Percentiles rank a stretch among this genome's conserved stretches.
Evolutionary conservation across 2,797 vertebrate species (phyloP).

Genomic region (Streptopelia turtur): DNA sequence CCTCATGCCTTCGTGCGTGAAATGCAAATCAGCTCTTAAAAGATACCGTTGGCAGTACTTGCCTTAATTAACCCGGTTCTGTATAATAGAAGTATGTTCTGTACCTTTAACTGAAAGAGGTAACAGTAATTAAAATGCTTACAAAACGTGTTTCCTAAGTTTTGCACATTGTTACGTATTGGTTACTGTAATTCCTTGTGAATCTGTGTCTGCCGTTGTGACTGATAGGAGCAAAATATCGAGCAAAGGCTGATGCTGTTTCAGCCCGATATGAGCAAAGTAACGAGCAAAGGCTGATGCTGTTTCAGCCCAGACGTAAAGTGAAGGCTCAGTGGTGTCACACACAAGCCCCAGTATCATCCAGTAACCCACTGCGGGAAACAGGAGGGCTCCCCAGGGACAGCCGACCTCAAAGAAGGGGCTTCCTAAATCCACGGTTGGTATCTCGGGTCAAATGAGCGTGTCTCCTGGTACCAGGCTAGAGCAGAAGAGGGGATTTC

Average conservation of each 20-base stretch:
- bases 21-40: not conserved
- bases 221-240: not conserved
- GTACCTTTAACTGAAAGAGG: not conserved
- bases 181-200: not conserved
- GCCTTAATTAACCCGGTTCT: not conserved
- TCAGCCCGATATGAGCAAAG: not conserved
- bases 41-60: not conserved
- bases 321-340: not conserved
- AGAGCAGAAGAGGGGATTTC: not conserved
- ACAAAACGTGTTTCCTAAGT: not conserved
- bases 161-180: not conserved
- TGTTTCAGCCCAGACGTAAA: not conserved
- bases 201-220: not conserved
- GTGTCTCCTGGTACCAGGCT: not conserved
- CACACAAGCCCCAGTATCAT: accelerated
- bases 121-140: not conserved
- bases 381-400: not conserved
- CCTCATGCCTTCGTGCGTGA: not conserved
- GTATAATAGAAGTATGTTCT: not conserved
- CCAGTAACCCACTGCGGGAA: not conserved
- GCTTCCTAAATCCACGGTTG: not conserved
- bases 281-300: not conserved
- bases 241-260: not conserved
- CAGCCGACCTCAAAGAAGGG: not conserved
- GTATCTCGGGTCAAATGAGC: not conserved